Evolutionary conservation across 2,888 invertebrate species (phyloP), one percentile per base, ranked within the genome.

Genomic region (Blera fallax): DNA sequence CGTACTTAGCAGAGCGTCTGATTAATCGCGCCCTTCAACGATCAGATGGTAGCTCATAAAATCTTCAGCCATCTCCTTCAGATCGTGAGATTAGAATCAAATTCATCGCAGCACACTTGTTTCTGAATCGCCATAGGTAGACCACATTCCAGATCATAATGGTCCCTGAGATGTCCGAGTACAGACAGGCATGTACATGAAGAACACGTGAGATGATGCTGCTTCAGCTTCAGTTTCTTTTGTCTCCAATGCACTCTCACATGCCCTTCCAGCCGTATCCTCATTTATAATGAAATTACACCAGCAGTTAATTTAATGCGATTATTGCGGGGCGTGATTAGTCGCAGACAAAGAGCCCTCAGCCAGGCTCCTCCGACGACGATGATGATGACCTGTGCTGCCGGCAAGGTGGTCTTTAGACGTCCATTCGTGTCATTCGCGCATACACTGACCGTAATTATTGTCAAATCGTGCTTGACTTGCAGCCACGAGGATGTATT

Each of bases 251-350:
- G 18, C 40, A 50, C n/a, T 8, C 18, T 16, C 78, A 37, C 78
- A 73, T 67, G 73, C 79, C 83, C 73, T 79, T 69, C 29, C 64
- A 45, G 67, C 37, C 32, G 34, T 16, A 58, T 76, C 80, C 74
- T 52, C 74, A 80, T 84, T 80, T 76, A 65, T 80, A 58, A 70
- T 50, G 32, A 74, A 60, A 69, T 74, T 65, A 74, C 69, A 64
- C 54, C 60, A 18, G 58, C 85, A 81, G 64, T 85, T 76, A 76
- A 85, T 70, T 85, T 81, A 85, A 85, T 85, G 70, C 81, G 80
- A 85, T 85, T 76, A 81, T 74, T 76, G 74, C 48, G 54, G 76
- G 76, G 54, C 54, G 81, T 76, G 85, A 85, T 85, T 67, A 85
- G 81, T 81, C 72, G 81, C 54, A 40, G 34, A 45, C 60, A 11